Percentiles rank a stretch among this genome's conserved stretches.
Evolutionary conservation across 2,888 invertebrate genomes (phyloP).

Genomic region (Drosophila macrospina): DNA sequence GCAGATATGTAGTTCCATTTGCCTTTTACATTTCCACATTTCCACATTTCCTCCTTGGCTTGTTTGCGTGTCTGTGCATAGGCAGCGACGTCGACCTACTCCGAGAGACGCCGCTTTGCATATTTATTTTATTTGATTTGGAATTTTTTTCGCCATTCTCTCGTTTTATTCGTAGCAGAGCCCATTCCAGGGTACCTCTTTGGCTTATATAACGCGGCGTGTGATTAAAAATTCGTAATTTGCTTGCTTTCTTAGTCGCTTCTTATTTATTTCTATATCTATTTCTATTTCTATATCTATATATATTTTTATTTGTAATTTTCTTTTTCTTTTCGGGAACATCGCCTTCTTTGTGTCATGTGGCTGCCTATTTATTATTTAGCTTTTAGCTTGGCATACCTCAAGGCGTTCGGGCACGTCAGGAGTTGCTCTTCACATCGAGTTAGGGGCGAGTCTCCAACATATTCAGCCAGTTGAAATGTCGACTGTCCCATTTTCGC

Average conservation of each 20-base stretch:
- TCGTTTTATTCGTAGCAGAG: constrained; percentile 13
- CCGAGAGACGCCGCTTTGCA: constrained; percentile 75
- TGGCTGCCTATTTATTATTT: constrained; percentile 57
- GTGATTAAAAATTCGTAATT: constrained; percentile 75
- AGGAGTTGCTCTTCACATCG: constrained; percentile 16
- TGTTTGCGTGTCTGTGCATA: constrained; percentile 70
- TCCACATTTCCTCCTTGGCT: constrained; percentile 67
- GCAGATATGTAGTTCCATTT: constrained; percentile 69
- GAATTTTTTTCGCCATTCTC: constrained; percentile 10
- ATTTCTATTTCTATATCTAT: constrained; percentile 17
- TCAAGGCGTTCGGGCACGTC: constrained; percentile 50
- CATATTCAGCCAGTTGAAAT: constrained; percentile 44
- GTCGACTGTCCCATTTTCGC: constrained; percentile 49
- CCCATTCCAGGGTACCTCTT: constrained; percentile 12
- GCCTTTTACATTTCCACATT: constrained; percentile 80
- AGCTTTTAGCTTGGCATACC: constrained; percentile 57
- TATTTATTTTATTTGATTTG: constrained; percentile 80
- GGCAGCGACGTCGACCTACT: constrained; percentile 67
- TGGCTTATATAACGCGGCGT: constrained; percentile 68
- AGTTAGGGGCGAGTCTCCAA: constrained; percentile 29
- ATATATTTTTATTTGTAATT: constrained; percentile 21
- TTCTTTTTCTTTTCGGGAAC: constrained; percentile 27
- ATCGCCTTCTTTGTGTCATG: constrained; percentile 42
- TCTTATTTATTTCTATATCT: constrained; percentile 24
- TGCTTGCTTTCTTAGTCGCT: constrained; percentile 19